Evolutionary conservation across 2,113 vertebrate genomes (phyloP), one percentile per base, ranked within the genome.

Genomic region (Numida meleagris): DNA sequence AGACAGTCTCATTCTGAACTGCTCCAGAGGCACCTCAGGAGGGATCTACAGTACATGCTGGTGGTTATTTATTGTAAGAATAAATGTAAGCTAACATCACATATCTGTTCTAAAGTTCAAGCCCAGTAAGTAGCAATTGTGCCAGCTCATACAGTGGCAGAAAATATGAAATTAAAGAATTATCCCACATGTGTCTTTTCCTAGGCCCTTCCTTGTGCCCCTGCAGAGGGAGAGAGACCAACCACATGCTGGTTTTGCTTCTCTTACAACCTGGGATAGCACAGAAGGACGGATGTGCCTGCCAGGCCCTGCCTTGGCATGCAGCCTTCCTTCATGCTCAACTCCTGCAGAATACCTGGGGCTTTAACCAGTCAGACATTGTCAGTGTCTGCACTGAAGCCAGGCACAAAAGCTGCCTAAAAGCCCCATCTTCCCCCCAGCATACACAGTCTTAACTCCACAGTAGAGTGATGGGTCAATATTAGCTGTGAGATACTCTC

Each of bases 31-130:
- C 63, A 89, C 50, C 31, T 46, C 63, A 55, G 74, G 78, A 87
- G 71, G 59, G 45, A 94, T 76, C 2, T 58, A n/a, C 74, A 68
- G 59, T 66, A 34, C 66, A 85, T 67, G 59, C 18, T 70, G 34
- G 38, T 62, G 48, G 50, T 89, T 91, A 86, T 91, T 94, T 89
- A 71, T 58, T 67, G 34, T 55, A 82, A 92, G 46, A 76, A 71
- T 2, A 67, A 38, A 71, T 51, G 63, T 91, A 82, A 92, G 85
- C 55, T 42, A 74, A 76, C 84, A 87, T 50, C 80, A 88, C 93
- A 86, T 81, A 89, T 82, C 84, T 63, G 40, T 72, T 80, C 55
- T 66, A 58, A 55, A 80, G 71, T 13, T 79, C 62, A 75, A 79
- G 34, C 82, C 42, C 67, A 77, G 25, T 66, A 76, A 89, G 10